Base-by-base conservation (phyloP, 2,113 vertebrate genomes). In the Corydoras maculifer region DNA sequence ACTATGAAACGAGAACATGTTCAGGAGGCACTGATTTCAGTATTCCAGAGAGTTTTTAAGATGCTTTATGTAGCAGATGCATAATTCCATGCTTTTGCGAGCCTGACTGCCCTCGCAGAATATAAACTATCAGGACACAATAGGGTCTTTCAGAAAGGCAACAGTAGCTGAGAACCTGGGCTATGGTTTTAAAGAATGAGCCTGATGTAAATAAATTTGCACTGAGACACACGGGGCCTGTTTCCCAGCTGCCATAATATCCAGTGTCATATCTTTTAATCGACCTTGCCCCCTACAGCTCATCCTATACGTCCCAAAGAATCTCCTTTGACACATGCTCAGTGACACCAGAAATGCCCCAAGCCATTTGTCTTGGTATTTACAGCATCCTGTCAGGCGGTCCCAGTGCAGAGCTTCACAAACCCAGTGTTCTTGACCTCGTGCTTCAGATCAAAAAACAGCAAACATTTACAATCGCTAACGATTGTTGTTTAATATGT, bases 1-100 rank as follows among this genome's bases (percentile, higher is more conserved):
- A 49, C 64, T 5, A 14, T 53, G 53, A 75, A 13, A 15, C 55
- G 58, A 68, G 50, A n/a, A 18, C 54, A 7, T 54, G 18, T 69
- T 75, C 69, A 60, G 65, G 62, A 75, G 43, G 64, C 48, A 7
- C 69, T 67, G 54, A 78, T 72, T 69, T 61, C 55, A 29, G 48
- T 29, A 7, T 72, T 72, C 65, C 29, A 49, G 49, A 25, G 49
- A 51, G 43, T 31, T 53, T 65, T 43, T 55, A 57, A 60, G 35
- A 70, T 70, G 48, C 60, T 75, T 70, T 25, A 63, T 58, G 58
- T 68, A 74, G 49, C 64, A 65, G 53, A 50, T 14, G 58, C 49
- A 61, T 70, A 77, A 62, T 35, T 60, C 50, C 59, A 50, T 15
- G 5, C 25, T 43, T 43, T 43, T 43, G 35, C 35, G 1, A 43